Evolutionary conservation across 2,113 vertebrate genomes (phyloP).

Genomic region (Kobus ellipsiprymnus): DNA sequence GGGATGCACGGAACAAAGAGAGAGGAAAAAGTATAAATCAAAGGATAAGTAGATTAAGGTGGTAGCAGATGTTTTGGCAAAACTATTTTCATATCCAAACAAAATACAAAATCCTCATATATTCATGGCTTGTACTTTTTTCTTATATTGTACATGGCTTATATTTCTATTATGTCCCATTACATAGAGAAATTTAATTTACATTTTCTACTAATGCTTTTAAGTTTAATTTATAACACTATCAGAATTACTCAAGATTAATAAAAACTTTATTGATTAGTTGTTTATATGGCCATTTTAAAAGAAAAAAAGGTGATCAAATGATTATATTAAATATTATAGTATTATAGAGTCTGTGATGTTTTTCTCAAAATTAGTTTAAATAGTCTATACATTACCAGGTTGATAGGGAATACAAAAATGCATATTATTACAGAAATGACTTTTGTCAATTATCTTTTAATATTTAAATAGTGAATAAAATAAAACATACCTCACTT

Average conservation of each 20-base stretch:
- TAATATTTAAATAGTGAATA: neutral
- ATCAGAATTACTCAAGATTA: neutral
- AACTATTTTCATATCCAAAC: neutral
- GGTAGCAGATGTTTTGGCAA: neutral
- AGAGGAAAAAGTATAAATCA: neutral
- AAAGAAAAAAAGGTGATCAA: neutral
- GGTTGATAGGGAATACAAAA: neutral
- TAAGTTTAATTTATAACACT: neutral
- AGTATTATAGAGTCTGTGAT: neutral
- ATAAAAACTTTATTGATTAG: neutral
- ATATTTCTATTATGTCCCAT: neutral
- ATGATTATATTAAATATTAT: neutral
- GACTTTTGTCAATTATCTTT: neutral
- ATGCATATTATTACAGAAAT: neutral
- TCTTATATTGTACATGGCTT: neutral
- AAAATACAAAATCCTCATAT: neutral
- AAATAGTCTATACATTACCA: neutral
- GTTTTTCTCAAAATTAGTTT: neutral
- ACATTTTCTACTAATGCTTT: neutral
- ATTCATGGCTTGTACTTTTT: neutral
- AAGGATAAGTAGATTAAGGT: neutral
- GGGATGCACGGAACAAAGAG: neutral
- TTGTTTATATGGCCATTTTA: neutral
- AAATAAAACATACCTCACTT: conserved; percentile 74
- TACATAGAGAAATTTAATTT: neutral